A percentile compares a stretch with the other conserved stretches of the same genome.
Conservation (phyloP, 2,888 invertebrate species). For the Crepidodera aurea region DNA sequence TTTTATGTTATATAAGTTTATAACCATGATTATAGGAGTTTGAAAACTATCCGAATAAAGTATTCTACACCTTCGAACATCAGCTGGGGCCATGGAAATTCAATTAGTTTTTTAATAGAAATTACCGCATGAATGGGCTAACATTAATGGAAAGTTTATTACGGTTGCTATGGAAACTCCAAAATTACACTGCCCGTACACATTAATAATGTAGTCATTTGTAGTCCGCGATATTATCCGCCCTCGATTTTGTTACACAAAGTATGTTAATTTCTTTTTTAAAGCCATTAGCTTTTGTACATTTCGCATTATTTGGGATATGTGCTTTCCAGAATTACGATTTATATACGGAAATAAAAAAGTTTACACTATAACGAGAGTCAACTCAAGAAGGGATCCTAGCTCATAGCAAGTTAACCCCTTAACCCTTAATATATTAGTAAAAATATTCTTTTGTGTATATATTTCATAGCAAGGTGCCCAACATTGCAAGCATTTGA, state of each 20-base stretch:
- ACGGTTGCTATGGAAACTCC: constrained; percentile 11
- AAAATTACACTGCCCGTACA: constrained; percentile 13
- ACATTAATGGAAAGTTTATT: constrained; percentile 23
- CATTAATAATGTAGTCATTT: constrained; percentile 19
- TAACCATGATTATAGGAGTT: background rate
- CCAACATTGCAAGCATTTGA: no score
- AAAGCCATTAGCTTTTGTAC: constrained; percentile 6
- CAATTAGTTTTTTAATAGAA: constrained; percentile 22
- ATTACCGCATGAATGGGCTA: constrained; percentile 18
- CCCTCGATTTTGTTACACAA: constrained; percentile 12
- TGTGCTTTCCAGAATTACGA: background rate
- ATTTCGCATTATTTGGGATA: background rate
- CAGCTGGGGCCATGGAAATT: constrained; percentile 16
- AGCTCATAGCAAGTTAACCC: no score
- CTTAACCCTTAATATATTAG: no score
- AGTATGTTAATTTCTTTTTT: constrained; percentile 11
- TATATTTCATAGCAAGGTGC: no score
- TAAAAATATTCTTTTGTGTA: no score
- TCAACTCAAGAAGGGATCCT: no score
- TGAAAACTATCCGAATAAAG: constrained; percentile 11
- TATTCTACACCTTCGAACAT: constrained; percentile 15
- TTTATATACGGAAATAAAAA: no score
- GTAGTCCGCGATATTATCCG: background rate
- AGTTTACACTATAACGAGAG: no score
- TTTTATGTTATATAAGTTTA: no score